Evolutionary conservation across 2,797 vertebrate species (phyloP).

Genomic region (Dermochelys coriacea): DNA sequence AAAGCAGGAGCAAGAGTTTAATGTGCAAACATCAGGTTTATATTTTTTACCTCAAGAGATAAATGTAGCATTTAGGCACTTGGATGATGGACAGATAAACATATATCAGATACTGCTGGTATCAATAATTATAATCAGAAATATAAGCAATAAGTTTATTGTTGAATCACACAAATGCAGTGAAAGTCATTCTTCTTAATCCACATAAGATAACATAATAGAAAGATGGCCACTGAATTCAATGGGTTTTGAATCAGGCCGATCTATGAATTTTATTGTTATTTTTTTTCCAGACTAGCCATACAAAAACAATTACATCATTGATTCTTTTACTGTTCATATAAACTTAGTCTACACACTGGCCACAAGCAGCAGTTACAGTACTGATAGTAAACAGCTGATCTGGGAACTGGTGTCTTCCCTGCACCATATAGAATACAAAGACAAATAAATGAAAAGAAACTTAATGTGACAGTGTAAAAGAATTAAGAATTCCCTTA

Average conservation of each 20-base stretch:
- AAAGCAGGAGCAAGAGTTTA: background rate
- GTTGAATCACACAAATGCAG: background rate
- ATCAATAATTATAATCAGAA: background rate
- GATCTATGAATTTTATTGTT: background rate
- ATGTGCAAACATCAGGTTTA: background rate
- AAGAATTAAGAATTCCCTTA: background rate
- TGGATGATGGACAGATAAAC: background rate
- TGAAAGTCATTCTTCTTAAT: background rate
- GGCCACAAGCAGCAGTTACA: background rate
- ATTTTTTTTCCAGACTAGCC: background rate
- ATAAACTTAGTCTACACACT: background rate
- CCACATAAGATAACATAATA: background rate
- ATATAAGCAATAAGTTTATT: background rate
- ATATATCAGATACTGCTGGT: background rate
- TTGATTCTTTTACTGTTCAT: background rate
- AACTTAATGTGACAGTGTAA: background rate
- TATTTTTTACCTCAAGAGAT: background rate
- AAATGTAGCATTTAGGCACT: background rate
- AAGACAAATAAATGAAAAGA: constrained; percentile 26
- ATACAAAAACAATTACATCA: background rate
- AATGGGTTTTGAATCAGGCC: background rate
- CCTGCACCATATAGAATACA: background rate
- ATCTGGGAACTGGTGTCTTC: background rate
- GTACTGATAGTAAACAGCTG: background rate
- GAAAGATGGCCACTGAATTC: background rate